These are phyloP conservation scores for Heteronetta atricapilla DNA, from an alignment of 2,113 vertebrate species.

Conservation along the genomic window DNA sequence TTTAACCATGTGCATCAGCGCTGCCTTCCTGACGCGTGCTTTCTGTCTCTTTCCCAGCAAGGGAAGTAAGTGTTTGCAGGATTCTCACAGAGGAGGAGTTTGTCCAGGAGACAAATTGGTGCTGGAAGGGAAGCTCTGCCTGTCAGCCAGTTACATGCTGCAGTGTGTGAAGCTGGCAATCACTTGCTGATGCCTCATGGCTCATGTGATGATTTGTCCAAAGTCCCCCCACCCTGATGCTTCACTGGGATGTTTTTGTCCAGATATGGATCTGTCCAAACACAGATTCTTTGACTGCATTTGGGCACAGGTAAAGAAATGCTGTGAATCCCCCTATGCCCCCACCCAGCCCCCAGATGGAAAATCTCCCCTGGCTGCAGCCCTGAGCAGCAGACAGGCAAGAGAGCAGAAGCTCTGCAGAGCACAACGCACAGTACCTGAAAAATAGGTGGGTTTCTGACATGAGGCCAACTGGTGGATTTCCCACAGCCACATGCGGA, in stretches of 20 bases:
- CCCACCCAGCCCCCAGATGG: not conserved
- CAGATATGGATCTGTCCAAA: not conserved
- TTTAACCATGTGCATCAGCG: not conserved
- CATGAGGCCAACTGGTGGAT: not conserved
- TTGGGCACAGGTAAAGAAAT: not conserved
- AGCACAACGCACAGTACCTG: rapidly evolving
- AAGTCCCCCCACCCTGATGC: not conserved
- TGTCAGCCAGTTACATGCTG: not conserved
- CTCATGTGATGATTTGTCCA: not conserved
- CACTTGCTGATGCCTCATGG: not conserved
- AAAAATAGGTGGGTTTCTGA: not conserved
- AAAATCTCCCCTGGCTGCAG: not conserved
- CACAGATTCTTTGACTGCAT: not conserved
- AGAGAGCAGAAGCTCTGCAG: not conserved
- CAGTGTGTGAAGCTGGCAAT: not conserved
- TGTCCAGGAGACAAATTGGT: not conserved
- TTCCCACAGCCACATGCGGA: not conserved
- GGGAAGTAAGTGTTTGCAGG: not conserved
- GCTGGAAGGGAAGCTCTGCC: not conserved
- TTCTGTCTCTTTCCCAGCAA: not conserved
- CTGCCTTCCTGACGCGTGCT: not conserved
- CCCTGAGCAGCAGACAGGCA: not conserved
- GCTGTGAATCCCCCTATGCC: not conserved
- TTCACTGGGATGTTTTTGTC: not conserved
- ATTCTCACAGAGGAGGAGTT: not conserved